Base-by-base conservation (phyloP, 1,140 invertebrate genomes). In the Scylla paramamosain region DNA sequence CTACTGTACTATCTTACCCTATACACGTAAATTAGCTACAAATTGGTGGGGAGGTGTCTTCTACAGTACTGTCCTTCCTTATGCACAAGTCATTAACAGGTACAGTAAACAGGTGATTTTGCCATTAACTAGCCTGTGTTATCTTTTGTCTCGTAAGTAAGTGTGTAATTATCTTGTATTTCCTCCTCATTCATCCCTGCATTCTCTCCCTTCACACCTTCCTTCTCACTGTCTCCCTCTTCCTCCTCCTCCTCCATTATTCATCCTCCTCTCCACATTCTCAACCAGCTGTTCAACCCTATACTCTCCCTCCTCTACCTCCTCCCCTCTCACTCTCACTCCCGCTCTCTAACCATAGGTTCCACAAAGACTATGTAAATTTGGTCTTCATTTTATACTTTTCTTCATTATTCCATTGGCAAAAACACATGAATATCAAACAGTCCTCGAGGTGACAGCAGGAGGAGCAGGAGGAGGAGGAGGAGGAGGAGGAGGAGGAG, bases 191-290 rank as follows among this genome's bases (percentile, higher is more conserved):
- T n/a, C n/a, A n/a, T n/a, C n/a, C n/a, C 67, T 77, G n/a, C 67
- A 2, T 10, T 87, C 84, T 25, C 31, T 39, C 52, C 28, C 52
- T 39, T 39, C 52, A n/a, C 52, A 8, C 46, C 46, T 29, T 48
- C 48, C 25, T 25, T 52, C 89, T 91, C 89, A 12, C 46, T 52
- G 45, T 91, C 89, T 52, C 46, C 29, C 89, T 91, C 89, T 52
- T 28, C 29, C 89, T 52, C 25, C 10, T 20, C 16, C 3, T 20
- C 16, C 16, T 20, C 10, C 10, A 59, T 59, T 59, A 59, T 39
- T 31, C 83, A 39, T 86, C 31, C 8, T 31, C 31, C 83, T 84
- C 28, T 86, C 32, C 28, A 25, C 25, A 86, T 86, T 59, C 10
- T 59, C 52, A 59, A 39, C 52, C 52, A 59, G 52, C 52, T 59